phyloP scores from a whole-genome alignment of 2,797 vertebrate species.

The Diglossa cyanea region DNA sequence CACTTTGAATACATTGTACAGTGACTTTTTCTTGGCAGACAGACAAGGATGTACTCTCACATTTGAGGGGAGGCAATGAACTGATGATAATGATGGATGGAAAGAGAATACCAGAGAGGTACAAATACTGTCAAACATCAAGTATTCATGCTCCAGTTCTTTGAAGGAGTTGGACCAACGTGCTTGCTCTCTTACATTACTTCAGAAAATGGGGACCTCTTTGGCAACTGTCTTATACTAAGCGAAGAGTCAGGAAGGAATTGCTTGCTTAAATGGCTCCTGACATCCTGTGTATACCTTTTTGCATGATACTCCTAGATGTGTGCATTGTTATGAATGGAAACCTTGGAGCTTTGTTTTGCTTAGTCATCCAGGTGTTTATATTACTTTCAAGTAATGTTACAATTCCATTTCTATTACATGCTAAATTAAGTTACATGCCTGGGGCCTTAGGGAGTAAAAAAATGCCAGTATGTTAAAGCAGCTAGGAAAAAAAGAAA shows the following conservation, averaged over 20 bases:
- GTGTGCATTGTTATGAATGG: not conserved
- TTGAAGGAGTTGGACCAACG: not conserved
- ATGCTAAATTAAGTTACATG: not conserved
- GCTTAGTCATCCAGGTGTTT: not conserved
- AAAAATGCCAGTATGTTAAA: not conserved
- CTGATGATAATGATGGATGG: not conserved
- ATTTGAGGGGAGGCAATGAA: not conserved
- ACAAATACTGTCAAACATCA: not conserved
- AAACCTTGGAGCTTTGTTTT: not conserved
- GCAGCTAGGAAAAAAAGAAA: not conserved
- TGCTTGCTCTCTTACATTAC: not conserved
- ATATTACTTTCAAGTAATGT: not conserved
- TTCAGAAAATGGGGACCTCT: not conserved
- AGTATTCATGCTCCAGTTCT: not conserved
- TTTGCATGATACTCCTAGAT: not conserved
- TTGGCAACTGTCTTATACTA: not conserved
- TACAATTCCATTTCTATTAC: not conserved
- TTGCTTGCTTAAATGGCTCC: not conserved
- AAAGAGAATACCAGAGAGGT: not conserved
- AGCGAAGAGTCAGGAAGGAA: not conserved
- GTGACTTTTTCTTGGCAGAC: slow-evolving; percentile 43
- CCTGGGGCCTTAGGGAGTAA: not conserved
- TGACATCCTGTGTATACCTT: not conserved
- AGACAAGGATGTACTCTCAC: not conserved
- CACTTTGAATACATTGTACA: not conserved